These are phyloP conservation scores for Drosophila suboccidentalis DNA, from an alignment of 2,888 invertebrate genomes.

Conservation along the genomic window DNA sequence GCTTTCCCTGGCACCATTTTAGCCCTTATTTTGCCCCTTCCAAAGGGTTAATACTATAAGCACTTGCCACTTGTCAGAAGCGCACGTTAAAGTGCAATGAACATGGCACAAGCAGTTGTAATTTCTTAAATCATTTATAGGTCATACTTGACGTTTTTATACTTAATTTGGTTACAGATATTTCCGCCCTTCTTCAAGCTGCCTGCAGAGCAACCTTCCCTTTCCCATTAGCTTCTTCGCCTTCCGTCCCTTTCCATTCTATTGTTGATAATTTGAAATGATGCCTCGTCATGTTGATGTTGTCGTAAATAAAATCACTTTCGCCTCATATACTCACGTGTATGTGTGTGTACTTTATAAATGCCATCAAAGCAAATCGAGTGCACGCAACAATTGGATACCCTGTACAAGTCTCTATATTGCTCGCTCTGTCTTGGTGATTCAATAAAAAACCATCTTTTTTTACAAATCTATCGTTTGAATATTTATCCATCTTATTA, in stretches of 20 bases:
- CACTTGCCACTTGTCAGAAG: neutral
- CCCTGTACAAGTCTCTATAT: neutral
- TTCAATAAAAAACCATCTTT: too few relatives aligned
- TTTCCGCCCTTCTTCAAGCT: neutral
- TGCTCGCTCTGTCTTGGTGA: too few relatives aligned
- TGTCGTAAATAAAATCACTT: conserved; percentile 68
- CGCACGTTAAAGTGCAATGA: conserved; percentile 35
- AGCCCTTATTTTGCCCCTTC: conserved; percentile 32
- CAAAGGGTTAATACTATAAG: conserved; percentile 19
- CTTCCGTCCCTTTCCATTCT: conserved; percentile 1
- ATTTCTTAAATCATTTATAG: conserved; percentile 9
- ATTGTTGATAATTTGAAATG: conserved; percentile 40
- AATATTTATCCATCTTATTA: too few relatives aligned
- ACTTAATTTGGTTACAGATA: conserved; percentile 10
- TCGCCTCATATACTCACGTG: conserved; percentile 42
- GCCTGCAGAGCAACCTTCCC: neutral
- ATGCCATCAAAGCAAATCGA: conserved; percentile 61
- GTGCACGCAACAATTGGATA: neutral
- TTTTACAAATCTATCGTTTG: too few relatives aligned
- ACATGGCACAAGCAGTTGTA: neutral
- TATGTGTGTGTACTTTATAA: conserved; percentile 26
- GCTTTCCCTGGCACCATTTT: conserved; percentile 63
- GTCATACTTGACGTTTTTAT: conserved; percentile 8
- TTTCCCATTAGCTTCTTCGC: conserved; percentile 11
- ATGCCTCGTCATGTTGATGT: conserved; percentile 40